Conservation (phyloP, 2,888 invertebrate species). For the Cactoblastis cactorum region DNA sequence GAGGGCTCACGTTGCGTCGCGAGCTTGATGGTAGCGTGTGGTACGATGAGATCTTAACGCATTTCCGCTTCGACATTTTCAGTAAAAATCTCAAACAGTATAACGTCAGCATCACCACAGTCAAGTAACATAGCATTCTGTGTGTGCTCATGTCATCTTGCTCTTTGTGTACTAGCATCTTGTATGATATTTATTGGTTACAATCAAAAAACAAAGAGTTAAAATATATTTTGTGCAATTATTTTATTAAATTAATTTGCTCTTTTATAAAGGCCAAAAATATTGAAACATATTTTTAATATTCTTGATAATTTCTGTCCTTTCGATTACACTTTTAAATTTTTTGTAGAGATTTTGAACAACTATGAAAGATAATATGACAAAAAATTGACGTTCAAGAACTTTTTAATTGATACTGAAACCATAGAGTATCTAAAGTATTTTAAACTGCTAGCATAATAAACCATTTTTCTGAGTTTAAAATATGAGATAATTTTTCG, state of each 20-base stretch:
- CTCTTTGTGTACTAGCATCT: slow-evolving; percentile 11
- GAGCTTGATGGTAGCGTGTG: neutral
- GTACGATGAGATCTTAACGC: neutral
- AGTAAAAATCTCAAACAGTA: neutral
- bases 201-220: neutral
- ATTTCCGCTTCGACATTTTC: neutral
- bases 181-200: neutral
- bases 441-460: too few relatives aligned
- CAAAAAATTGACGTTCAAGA: neutral
- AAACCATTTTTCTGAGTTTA: too few relatives aligned
- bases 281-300: slow-evolving; percentile 3
- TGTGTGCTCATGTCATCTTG: neutral
- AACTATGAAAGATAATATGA: neutral
- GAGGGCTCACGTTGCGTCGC: neutral
- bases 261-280: neutral
- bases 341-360: neutral
- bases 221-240: too few relatives aligned
- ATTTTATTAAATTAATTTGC: too few relatives aligned
- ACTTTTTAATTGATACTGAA: neutral
- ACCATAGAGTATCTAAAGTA: too few relatives aligned
- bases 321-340: neutral
- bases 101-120: neutral
- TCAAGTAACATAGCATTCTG: neutral
- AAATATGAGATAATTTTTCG: too few relatives aligned
- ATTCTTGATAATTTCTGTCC: neutral